Evolutionary conservation across 2,113 vertebrate species (phyloP).

Genomic region (Apodemus sylvaticus): DNA sequence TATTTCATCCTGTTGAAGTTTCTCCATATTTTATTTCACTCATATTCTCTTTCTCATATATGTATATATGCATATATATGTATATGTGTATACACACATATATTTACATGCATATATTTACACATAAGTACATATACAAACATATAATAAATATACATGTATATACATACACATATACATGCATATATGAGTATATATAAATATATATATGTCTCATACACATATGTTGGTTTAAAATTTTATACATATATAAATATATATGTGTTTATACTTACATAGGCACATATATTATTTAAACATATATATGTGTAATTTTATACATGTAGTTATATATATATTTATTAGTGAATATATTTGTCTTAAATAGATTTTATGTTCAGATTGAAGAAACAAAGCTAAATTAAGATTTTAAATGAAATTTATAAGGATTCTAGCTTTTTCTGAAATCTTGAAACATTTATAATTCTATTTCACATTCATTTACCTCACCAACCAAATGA

Average conservation of each 20-base stretch:
- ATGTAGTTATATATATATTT: not conserved
- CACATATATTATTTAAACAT: too few relatives aligned
- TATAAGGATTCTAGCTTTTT: not conserved
- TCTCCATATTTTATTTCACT: not conserved
- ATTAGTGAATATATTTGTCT: not conserved
- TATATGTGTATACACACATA: too few relatives aligned
- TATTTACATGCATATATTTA: too few relatives aligned
- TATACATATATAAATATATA: not conserved
- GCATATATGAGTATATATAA: not conserved
- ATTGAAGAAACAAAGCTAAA: not conserved
- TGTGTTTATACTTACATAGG: not conserved
- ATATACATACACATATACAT: not conserved
- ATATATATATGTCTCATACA: not conserved
- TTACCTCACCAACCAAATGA: not conserved
- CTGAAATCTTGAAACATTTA: not conserved
- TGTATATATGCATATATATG: too few relatives aligned
- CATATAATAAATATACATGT: not conserved
- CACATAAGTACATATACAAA: too few relatives aligned
- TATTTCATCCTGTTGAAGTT: not conserved
- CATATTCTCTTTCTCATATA: not conserved
- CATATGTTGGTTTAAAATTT: not conserved
- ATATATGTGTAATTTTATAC: not conserved
- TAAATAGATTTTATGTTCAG: not conserved
- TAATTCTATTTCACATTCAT: constrained; percentile 2
- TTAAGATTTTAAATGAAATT: not conserved